Conservation (phyloP, 2,888 invertebrate species). For the Rhingia campestris region DNA sequence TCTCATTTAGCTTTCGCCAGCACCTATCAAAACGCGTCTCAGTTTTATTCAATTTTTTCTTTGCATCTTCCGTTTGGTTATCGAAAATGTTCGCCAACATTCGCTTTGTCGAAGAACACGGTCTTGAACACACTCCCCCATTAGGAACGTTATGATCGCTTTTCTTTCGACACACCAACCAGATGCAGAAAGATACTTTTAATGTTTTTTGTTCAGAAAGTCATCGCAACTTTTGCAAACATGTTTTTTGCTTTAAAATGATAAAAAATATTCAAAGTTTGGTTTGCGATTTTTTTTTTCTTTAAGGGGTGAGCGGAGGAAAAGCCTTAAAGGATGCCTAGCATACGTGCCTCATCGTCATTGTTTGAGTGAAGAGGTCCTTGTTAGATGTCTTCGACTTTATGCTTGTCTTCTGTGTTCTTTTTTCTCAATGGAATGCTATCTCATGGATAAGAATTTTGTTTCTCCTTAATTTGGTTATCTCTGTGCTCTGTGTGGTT, state of each 20-base stretch:
- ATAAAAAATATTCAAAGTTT: constrained; percentile 32
- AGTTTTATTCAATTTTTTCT: constrained; percentile 26
- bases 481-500: constrained; percentile 23
- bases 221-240: constrained; percentile 50
- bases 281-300: constrained; percentile 42
- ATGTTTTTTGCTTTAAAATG: constrained; percentile 43
- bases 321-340: constrained; percentile 1
- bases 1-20: constrained; percentile 19
- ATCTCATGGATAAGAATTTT: not conserved
- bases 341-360: not conserved
- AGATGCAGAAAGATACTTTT: constrained; percentile 35
- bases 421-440: constrained; percentile 5
- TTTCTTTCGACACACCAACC: not conserved
- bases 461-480: constrained; percentile 40
- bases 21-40: not conserved
- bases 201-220: constrained; percentile 9
- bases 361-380: not conserved
- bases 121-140: constrained; percentile 20
- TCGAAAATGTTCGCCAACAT: not conserved
- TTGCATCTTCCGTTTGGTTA: not conserved
- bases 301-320: not conserved
- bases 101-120: constrained; percentile 13
- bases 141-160: constrained; percentile 50
- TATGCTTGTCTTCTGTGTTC: too few species aligned
- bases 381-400: constrained; percentile 4